phyloP scores from a whole-genome alignment of 1,140 invertebrate species.

The Drosophila sproati region DNA sequence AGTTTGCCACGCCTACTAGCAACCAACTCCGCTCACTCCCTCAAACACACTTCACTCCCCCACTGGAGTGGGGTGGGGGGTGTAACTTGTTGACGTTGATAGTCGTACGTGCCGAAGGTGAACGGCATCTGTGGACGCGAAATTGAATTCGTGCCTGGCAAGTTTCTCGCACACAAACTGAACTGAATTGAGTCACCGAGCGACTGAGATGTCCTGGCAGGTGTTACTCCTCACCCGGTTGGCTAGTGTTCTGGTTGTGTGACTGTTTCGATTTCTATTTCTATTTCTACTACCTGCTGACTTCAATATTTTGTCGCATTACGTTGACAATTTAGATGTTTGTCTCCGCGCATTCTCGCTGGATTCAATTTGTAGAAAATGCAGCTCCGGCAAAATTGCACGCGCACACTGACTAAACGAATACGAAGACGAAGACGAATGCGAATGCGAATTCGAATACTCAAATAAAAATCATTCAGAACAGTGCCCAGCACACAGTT shows the following conservation, averaged over 20 bases:
- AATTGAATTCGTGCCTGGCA: conserved; percentile 81
- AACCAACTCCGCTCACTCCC: too few relatives aligned
- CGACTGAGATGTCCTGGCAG: conserved; percentile 18
- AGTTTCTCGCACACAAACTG: conserved; percentile 40
- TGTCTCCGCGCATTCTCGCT: conserved; percentile 75
- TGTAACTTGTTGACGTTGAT: conserved; percentile 83
- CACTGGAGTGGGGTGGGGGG: conserved; percentile 52
- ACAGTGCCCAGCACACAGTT: background rate
- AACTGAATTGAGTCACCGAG: conserved; percentile 65
- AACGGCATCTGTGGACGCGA: conserved; percentile 83
- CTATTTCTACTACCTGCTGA: conserved; percentile 61
- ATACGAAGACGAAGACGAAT: conserved; percentile 12
- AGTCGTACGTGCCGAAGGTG: conserved; percentile 81
- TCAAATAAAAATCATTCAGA: conserved; percentile 52
- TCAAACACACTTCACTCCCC: background rate
- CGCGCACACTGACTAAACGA: conserved; percentile 14
- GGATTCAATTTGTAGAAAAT: conserved; percentile 73
- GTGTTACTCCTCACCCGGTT: conserved; percentile 3
- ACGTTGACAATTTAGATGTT: conserved; percentile 83
- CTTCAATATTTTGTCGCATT: conserved; percentile 83
- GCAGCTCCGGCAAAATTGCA: conserved; percentile 66
- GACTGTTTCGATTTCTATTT: background rate
- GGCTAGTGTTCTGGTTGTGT: background rate
- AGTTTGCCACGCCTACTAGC: conserved; percentile 61
- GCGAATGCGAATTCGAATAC: conserved; percentile 7